These are phyloP conservation scores for Chiroxiphia lanceolata DNA, from an alignment of 2,797 vertebrate species.

Conservation along the genomic window DNA sequence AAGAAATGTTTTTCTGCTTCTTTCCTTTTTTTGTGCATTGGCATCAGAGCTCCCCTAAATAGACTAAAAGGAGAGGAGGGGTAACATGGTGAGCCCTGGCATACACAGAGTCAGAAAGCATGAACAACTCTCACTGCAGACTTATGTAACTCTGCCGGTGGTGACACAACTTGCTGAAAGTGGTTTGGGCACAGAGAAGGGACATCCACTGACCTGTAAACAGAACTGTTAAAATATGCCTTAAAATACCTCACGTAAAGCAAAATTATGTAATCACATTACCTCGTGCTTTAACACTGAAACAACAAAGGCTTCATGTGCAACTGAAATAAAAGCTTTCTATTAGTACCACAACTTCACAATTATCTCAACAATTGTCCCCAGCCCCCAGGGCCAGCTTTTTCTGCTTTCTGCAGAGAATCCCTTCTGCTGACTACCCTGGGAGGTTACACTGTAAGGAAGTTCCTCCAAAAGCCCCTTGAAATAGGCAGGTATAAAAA, in stretches of 20 bases:
- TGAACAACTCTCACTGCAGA: not conserved
- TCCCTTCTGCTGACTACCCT: not conserved
- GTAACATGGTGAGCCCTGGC: not conserved
- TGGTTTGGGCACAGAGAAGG: not conserved
- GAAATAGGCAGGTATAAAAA: not conserved
- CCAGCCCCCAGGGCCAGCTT: not conserved
- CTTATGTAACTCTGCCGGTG: not conserved
- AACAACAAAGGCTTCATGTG: not conserved
- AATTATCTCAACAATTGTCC: not conserved
- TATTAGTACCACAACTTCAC: not conserved
- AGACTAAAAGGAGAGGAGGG: not conserved
- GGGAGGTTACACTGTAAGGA: not conserved
- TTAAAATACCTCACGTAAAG: not conserved
- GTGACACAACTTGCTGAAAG: not conserved
- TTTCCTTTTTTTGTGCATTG: not conserved
- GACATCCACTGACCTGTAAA: conserved; percentile 24
- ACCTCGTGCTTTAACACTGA: not conserved
- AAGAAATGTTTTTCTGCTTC: not conserved
- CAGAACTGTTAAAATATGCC: not conserved
- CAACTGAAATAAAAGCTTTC: conserved; percentile 19
- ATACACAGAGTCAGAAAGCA: not conserved
- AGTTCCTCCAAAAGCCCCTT: not conserved
- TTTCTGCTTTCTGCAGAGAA: not conserved
- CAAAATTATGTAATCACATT: not conserved
- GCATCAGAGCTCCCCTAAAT: not conserved